Base-by-base conservation (phyloP, 2,797 vertebrate genomes). In the Danio jaintianensis region DNA sequence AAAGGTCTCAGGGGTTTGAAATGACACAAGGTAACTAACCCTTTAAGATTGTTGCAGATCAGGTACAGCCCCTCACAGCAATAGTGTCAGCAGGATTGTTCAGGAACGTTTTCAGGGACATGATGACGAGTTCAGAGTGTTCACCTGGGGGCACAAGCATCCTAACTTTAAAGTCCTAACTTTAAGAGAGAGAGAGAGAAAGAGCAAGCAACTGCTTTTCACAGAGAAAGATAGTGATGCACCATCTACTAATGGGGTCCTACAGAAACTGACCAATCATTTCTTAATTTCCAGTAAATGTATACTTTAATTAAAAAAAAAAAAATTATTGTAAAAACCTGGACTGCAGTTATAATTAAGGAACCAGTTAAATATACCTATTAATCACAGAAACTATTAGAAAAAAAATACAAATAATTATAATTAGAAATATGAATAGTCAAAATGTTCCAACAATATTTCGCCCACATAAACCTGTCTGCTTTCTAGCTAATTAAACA, bases 381-480 rank as follows among this genome's bases (percentile, higher is more conserved):
- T 68, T 3, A 40, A 40, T 58, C 10, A 68, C 63, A 36, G 9
- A 1, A 36, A 45, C 20, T 11, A 9, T 56, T 20, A 56, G 22
- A 38, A 56, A 11, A 75, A 18, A 53, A 59, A 22, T 22, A 73
- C n/a, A n/a, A n/a, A 13, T 48, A 18, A 45, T 47, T 43, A 42
- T 40, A 70, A 42, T 56, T 38, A 52, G 52, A 76, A 11, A 64
- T 79, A 64, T 40, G 40, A 70, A 75, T 58, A 70, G 43, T 29
- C 52, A 16, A n/a, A 77, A 40, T 59, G 68, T 80, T 63, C n/a
- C 36, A 64, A 20, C 61, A 42, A 40, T 42, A 55, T 59, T 78
- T 38, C 15, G 1, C 53, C 29, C 29, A 69, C 45, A n/a, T 69
- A 69, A 61, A 48, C 52, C 52, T 67, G 42, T 69, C 29, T 78